A percentile compares a stretch with the other conserved stretches of the same genome.
phyloP scores from a whole-genome alignment of 2,797 vertebrate species.

The Enteromius mattozi region DNA sequence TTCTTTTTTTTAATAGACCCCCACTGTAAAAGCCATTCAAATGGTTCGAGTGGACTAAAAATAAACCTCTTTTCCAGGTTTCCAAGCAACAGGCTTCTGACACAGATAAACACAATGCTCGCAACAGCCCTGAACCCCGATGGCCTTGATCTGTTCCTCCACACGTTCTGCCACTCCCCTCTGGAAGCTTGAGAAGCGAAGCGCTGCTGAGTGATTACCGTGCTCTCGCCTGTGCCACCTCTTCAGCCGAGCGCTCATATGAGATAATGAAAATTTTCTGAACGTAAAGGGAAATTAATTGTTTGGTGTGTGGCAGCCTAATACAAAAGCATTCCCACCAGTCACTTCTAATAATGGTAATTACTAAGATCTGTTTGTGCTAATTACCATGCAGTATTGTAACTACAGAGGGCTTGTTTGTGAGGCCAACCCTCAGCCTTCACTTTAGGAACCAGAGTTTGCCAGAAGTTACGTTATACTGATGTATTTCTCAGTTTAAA shows the following conservation, averaged over 20 bases:
- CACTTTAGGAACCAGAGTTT: not conserved
- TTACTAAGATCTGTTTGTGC: constrained; percentile 50
- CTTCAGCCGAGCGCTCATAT: constrained; percentile 10
- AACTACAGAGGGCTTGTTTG: constrained; percentile 46
- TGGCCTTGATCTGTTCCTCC: constrained; percentile 43
- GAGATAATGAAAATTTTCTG: constrained; percentile 32
- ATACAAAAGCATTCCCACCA: constrained; percentile 52
- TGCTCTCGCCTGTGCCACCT: constrained; percentile 12
- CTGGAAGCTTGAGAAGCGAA: constrained; percentile 11
- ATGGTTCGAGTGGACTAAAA: constrained; percentile 56
- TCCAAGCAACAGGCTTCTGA: constrained; percentile 61
- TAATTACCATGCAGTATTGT: constrained; percentile 50
- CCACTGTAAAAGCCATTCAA: constrained; percentile 36
- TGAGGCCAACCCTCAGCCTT: constrained; percentile 14
- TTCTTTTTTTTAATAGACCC: constrained; percentile 36
- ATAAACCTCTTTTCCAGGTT: constrained; percentile 59
- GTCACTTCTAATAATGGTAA: constrained; percentile 61
- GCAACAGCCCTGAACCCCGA: constrained; percentile 5
- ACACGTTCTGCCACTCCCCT: constrained; percentile 10
- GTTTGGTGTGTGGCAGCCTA: constrained; percentile 28
- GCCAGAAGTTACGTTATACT: not conserved
- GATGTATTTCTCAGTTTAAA: not conserved
- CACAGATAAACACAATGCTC: constrained; percentile 53
- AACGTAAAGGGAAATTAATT: constrained; percentile 47
- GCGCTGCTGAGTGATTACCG: not conserved